Evolutionary conservation across 2,797 vertebrate species (phyloP).

Genomic region (Sylvia borin): DNA sequence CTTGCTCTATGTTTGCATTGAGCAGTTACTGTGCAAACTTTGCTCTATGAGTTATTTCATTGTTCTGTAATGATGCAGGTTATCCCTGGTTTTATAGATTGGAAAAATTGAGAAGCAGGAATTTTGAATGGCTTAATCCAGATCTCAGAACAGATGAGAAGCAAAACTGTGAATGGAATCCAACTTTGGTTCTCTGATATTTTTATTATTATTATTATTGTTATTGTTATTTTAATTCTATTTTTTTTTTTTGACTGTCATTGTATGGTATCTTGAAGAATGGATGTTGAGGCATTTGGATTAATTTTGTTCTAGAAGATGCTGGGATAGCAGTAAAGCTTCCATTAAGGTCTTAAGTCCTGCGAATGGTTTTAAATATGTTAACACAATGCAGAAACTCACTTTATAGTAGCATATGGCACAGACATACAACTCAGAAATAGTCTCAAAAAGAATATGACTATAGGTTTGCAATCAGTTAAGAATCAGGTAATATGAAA

Average conservation of each 20-base stretch:
- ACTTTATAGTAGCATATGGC: conserved; percentile 15
- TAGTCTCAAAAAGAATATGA: background rate
- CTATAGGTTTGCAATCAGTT: background rate
- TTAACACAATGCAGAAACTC: background rate
- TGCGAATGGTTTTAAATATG: conserved; percentile 33
- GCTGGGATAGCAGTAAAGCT: background rate
- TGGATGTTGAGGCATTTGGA: background rate
- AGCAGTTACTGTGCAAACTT: background rate
- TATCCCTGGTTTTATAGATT: background rate
- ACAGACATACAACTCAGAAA: background rate
- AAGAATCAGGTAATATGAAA: background rate
- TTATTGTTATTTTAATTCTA: too few species aligned
- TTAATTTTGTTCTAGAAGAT: background rate
- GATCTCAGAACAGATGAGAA: background rate
- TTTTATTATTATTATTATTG: background rate
- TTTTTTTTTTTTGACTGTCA: background rate
- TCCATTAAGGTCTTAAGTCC: background rate
- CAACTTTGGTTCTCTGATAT: background rate
- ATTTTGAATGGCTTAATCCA: background rate
- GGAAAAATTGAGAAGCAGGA: background rate
- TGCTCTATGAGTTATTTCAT: background rate
- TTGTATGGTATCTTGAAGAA: background rate
- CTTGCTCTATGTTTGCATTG: background rate
- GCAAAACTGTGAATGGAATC: background rate
- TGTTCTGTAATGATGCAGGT: background rate